Conservation (phyloP, 2,888 invertebrate species). For the Anorthoa munda region DNA sequence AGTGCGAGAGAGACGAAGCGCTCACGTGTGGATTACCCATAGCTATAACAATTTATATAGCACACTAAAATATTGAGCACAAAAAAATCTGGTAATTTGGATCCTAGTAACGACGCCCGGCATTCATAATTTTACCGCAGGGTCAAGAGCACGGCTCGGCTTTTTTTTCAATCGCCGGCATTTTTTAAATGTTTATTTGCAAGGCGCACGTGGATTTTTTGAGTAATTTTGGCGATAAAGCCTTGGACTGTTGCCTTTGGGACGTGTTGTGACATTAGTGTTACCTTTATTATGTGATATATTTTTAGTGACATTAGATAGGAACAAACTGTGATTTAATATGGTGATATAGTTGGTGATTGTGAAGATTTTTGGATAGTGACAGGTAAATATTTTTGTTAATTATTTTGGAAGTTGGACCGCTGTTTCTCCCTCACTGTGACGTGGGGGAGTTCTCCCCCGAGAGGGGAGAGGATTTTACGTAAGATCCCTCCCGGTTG, state of each 20-base stretch:
- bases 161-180: conserved; percentile 82
- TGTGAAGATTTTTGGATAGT: conserved; percentile 85
- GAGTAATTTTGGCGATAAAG: conserved; percentile 84
- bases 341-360: conserved; percentile 89
- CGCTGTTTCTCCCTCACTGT: conserved; percentile 64
- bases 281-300: conserved; percentile 90
- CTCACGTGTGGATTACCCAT: conserved; percentile 87
- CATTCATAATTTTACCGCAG: conserved; percentile 90
- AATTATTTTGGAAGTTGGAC: conserved; percentile 79
- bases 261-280: conserved; percentile 91
- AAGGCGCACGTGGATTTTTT: conserved; percentile 87
- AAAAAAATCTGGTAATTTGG: conserved; percentile 90
- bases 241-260: conserved; percentile 89
- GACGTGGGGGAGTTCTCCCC: conserved; percentile 66
- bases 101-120: conserved; percentile 89
- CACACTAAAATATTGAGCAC: conserved; percentile 89
- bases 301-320: conserved; percentile 88
- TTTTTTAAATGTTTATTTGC: conserved; percentile 89
- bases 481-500: conserved; percentile 80
- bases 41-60: conserved; percentile 84
- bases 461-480: conserved; percentile 77
- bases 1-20: conserved; percentile 84
- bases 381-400: conserved; percentile 81
- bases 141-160: conserved; percentile 88
- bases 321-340: conserved; percentile 90